These are phyloP conservation scores for Erpetoichthys calabaricus DNA, from an alignment of 2,797 vertebrate genomes.

Conservation along the genomic window DNA sequence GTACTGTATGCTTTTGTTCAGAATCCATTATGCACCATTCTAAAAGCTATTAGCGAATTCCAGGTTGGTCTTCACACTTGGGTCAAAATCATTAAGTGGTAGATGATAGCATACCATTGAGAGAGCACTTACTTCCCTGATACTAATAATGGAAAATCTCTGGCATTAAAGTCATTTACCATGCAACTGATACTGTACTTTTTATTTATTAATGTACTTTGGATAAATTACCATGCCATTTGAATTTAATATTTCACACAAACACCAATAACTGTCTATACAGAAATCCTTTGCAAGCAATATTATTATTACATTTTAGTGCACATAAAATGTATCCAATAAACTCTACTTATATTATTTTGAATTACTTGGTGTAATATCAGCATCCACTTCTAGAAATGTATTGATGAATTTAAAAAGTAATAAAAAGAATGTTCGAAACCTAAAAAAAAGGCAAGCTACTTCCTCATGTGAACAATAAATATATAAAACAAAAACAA, in stretches of 20 bases:
- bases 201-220: slow-evolving; percentile 3
- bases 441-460: no score
- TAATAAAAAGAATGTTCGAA: no score
- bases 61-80: slow-evolving; percentile 6
- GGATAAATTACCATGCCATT: slow-evolving; percentile 2
- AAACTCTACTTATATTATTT: no score
- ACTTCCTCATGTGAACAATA: no score
- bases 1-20: background rate
- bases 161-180: slow-evolving; percentile 1
- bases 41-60: slow-evolving; percentile 5
- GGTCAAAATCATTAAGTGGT: slow-evolving; percentile 5
- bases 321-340: background rate
- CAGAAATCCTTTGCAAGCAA: background rate
- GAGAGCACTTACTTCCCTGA: background rate
- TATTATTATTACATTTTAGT: background rate
- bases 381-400: no score
- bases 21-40: slow-evolving; percentile 2
- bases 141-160: slow-evolving; percentile 4
- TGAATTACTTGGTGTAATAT: no score
- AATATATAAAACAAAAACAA: no score
- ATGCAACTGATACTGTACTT: slow-evolving; percentile 3
- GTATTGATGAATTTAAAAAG: no score
- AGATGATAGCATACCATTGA: slow-evolving; percentile 5
- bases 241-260: slow-evolving; percentile 1
- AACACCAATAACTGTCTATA: background rate